Base-by-base conservation (phyloP, 2,797 vertebrate species). In the Catharus ustulatus region DNA sequence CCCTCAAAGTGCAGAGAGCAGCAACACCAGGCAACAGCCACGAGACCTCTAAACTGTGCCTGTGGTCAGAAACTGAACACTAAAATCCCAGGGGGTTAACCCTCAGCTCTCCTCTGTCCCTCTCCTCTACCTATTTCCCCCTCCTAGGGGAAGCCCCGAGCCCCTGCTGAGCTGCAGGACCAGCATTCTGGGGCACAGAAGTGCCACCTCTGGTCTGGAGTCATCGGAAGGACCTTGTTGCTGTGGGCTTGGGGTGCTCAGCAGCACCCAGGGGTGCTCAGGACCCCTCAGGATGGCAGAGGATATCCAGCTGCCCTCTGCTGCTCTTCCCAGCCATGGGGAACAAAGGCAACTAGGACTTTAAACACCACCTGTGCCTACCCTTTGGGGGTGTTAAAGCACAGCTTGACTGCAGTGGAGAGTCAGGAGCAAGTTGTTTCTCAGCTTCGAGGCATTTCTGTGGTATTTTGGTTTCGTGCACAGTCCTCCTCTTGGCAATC, bases 1-100 rank as follows among this genome's bases (percentile, higher is more conserved):
- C 32, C 52, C 79, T 90, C 57, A 24, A 48, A 58, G 58, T 32
- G 62, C 63, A 55, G 34, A 27, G 64, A 34, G 83, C 87, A 93
- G 79, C 75, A 96, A 93, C 73, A 52, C 62, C 51, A 71, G 40
- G 89, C 85, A 84, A 62, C 64, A 89, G 72, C 68, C 89, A 94
- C 52, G 22, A 93, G 94, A 92, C 92, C 90, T 85, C 90, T 84
- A 77, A 96, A 75, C 54, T 15, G 6, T 59, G 76, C 43, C 75
- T 87, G 94, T 26, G 87, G 58, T 87, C 83, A 95, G 74, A 94
- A 94, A 95, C 49, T 51, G 46, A 92, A 16, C 0, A 0, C 63
- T 96, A 92, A 94, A 87, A 64, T 38, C 54, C 4, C 30, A 2
- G 32, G 13, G 45, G 52, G n/a, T 51, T 23, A 63, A 43, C 11